These are phyloP conservation scores for Styela plicata DNA, from an alignment of 23 tunicate genomes.

Conservation along the genomic window DNA sequence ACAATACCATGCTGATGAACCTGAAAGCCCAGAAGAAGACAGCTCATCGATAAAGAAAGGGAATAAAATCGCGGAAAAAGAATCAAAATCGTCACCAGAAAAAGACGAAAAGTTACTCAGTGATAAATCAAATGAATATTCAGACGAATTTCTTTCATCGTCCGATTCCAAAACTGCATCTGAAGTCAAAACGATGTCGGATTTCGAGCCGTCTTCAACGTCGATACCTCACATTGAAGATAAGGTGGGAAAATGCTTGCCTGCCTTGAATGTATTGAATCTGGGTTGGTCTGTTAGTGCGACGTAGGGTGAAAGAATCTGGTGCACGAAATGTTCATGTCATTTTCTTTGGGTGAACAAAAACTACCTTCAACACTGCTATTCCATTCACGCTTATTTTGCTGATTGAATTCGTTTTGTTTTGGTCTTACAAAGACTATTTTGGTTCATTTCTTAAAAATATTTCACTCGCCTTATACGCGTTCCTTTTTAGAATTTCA, in stretches of 20 bases:
- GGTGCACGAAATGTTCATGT: no score
- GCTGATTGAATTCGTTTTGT: no score
- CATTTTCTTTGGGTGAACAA: no score
- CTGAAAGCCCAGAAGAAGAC: slow-evolving; percentile 17
- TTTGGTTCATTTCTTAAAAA: no score
- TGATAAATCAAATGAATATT: slow-evolving; percentile 6
- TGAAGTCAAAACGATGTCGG: slow-evolving; percentile 35
- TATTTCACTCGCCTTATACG: no score
- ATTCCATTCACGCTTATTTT: no score
- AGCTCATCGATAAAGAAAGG: not conserved
- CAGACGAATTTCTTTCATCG: slow-evolving; percentile 18
- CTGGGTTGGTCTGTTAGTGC: no score
- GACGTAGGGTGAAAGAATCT: no score
- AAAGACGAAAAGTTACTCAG: not conserved
- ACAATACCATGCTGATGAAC: not conserved
- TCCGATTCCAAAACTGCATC: slow-evolving; percentile 10
- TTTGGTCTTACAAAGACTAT: no score
- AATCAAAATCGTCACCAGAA: not conserved
- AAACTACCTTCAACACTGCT: no score
- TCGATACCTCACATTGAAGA: slow-evolving; percentile 20
- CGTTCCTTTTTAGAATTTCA: no score
- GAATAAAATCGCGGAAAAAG: not conserved
- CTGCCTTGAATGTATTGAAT: not conserved
- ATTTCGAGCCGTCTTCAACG: slow-evolving; percentile 21
- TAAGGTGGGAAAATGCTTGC: slow-evolving; percentile 14